Base-by-base conservation (phyloP, 1,140 invertebrate genomes). In the Carposina sasakii region DNA sequence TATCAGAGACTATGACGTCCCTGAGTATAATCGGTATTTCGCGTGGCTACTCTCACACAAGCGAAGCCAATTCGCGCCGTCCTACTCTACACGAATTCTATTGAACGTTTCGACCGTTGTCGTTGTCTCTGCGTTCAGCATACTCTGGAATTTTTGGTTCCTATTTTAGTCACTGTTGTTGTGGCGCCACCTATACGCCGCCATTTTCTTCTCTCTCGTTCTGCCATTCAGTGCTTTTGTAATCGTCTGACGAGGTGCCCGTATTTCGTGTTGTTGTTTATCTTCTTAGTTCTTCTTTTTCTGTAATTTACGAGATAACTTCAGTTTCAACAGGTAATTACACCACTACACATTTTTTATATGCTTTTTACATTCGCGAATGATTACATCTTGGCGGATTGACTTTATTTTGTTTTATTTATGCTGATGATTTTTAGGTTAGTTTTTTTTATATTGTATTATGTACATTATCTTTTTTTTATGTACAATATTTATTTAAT, bases 191-290 rank as follows among this genome's bases (percentile, higher is more conserved):
- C 46, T 40, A 50, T 28, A 34, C 53, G 71, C 72, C 49, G 74
- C 78, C 78, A 79, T 82, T 77, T 82, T 82, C 78, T 82, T 82
- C 76, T 78, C 71, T 73, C 62, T 79, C 70, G 55, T 73, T 76
- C 74, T 79, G 68, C 76, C 67, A 36, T 67, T 69, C 71, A 82
- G 78, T 82, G 54, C 51, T 43, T 61, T 44, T 53, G 57, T 24
- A 54, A 52, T 62, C 68, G 70, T 56, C 74, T 45, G 36, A 54
- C 46, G 40, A 71, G 50, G 45, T 52, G 60, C 67, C 57, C 62
- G 76, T 72, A n/a, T n/a, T 48, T 64, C 39, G 63, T 54, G 57
- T 46, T 48, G 45, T 63, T 44, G 51, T 56, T 50, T 13, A 42
- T 71, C 76, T 81, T 76, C 77, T 78, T 56, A 49, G 61, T 69